A percentile compares a stretch with the other conserved stretches of the same genome.
Evolutionary conservation across 1,140 invertebrate genomes (phyloP).

Genomic region (Glomeris maerens): DNA sequence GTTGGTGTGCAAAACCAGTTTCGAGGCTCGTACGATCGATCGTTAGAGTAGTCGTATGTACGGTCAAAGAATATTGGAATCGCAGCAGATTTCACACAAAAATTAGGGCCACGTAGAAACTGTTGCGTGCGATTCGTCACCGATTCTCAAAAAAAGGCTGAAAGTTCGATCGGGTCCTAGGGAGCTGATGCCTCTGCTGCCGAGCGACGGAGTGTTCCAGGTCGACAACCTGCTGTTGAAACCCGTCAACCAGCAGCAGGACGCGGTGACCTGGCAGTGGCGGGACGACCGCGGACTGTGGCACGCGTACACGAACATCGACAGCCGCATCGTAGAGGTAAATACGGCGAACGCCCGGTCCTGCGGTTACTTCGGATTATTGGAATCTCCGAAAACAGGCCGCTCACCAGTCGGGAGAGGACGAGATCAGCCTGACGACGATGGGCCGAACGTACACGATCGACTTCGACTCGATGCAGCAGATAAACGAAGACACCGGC

Average conservation of each 20-base stretch:
- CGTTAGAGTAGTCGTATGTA: no score
- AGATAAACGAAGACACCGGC: constrained; percentile 94
- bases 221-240: constrained; percentile 74
- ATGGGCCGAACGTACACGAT: constrained; percentile 85
- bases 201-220: constrained; percentile 82
- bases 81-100: no score
- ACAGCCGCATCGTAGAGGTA: constrained; percentile 69
- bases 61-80: no score
- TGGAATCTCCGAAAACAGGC: constrained; percentile 39
- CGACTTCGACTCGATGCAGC: constrained; percentile 92
- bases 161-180: no score
- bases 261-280: constrained; percentile 89
- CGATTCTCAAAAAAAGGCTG: no score
- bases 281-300: constrained; percentile 63
- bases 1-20: no score
- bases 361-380: not conserved
- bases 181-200: constrained; percentile 86
- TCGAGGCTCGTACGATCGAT: no score
- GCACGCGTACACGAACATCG: constrained; percentile 54
- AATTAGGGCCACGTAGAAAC: no score
- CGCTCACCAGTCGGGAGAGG: constrained; percentile 81
- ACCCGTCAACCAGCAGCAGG: constrained; percentile 33
- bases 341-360: constrained; percentile 3
- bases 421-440: constrained; percentile 82
- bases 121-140: no score